Evolutionary conservation across 2,888 invertebrate species (phyloP), one percentile per base, ranked within the genome.

Genomic region (Rhyacophila evoluta): DNA sequence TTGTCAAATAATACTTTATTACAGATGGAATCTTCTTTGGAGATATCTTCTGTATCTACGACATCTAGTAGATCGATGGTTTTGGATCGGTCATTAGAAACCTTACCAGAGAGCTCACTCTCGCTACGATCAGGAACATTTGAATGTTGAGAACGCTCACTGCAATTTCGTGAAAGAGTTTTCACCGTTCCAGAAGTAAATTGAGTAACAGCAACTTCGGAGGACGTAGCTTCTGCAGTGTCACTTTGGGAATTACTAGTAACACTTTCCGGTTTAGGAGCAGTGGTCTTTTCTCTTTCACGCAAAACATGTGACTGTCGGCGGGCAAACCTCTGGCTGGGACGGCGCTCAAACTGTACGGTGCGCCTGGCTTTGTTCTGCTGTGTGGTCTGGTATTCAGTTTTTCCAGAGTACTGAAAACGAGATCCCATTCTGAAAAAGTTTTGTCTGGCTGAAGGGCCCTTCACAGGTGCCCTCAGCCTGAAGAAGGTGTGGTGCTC

Each of bases 401-500:
- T 99, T 86, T 98, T 94, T 0, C 99, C 98, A 83, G 97, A 97
- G 84, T 92, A 92, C 86, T 97, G 94, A 87, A 99, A 99, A 77
- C 99, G 92, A 11, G 99, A 99, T 75, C 99, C 99, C 97, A 99
- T 98, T 81, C 99, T 92, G 89, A 99, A 98, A 90, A 99, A 98
- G 89, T 97, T 98, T 86, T 98, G 98, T 25, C 97, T 91, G 0
- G 95, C 95, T 29, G 95, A 95, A 1, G 96, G 95, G 1, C 95
- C 95, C 86, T 97, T 97, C 0, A 95, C 94, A 0, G 97, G 95
- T 37, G 95, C 96, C 83, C 96, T 93, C 75, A 99, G 91, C 82
- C 99, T 93, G 92, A 99, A 99, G 91, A 99, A 99, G 0, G 98
- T 97, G 89, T 99, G 99, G 89, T 99, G 98, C 88, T 99, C 99